Conservation (phyloP, 2,888 invertebrate genomes). For the Cephus pygmeus region DNA sequence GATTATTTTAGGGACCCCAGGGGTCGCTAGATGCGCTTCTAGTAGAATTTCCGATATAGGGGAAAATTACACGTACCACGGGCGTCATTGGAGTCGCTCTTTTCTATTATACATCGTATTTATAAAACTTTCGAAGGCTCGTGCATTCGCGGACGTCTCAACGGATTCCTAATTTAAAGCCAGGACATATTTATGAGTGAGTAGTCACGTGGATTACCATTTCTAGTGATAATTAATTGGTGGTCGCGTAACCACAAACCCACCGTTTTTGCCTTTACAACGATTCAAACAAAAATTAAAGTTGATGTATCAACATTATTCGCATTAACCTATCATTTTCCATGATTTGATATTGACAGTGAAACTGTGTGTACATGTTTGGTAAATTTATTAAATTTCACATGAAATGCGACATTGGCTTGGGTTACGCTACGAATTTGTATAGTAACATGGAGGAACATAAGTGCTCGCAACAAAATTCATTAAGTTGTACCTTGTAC, state of each 20-base stretch:
- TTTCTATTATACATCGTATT: constrained; percentile 30
- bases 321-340: neutral
- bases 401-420: neutral
- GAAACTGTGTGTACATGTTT: neutral
- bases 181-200: constrained; percentile 27
- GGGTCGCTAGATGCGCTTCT: neutral
- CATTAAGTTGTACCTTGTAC: neutral
- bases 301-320: neutral
- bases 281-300: constrained; percentile 8
- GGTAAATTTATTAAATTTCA: neutral
- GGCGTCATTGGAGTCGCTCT: constrained; percentile 37
- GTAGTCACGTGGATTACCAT: constrained; percentile 10
- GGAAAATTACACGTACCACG: neutral
- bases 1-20: neutral
- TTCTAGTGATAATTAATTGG: constrained; percentile 17
- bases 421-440: neutral
- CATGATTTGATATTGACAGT: neutral
- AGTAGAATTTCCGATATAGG: neutral
- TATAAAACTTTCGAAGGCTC: constrained; percentile 29
- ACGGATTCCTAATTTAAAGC: constrained; percentile 12
- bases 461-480: neutral
- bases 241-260: constrained; percentile 35
- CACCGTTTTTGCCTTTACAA: constrained; percentile 11
- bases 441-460: neutral
- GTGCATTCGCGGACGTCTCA: constrained; percentile 15